These are phyloP conservation scores for Spheniscus mendiculus DNA, from an alignment of 2,113 vertebrate species.

Conservation along the genomic window DNA sequence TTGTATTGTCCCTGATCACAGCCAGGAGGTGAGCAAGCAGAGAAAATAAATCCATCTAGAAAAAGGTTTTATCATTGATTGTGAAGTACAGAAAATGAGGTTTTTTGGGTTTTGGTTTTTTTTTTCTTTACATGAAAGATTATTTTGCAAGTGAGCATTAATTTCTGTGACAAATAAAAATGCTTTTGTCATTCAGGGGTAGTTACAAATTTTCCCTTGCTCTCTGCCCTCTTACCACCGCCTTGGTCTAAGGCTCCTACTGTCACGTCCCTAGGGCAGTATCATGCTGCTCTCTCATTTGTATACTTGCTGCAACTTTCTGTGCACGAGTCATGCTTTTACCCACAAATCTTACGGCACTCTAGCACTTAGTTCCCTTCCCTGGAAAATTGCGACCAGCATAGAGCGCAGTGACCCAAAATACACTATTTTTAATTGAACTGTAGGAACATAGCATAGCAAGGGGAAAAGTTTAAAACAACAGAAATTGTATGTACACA, in stretches of 20 bases:
- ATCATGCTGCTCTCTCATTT: neutral
- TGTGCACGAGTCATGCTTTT: neutral
- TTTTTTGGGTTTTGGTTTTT: neutral
- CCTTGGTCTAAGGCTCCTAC: neutral
- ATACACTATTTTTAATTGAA: neutral
- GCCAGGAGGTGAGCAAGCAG: neutral
- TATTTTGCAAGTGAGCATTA: neutral
- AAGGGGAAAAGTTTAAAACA: slow-evolving; percentile 26
- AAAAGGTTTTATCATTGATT: neutral
- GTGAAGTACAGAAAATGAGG: neutral
- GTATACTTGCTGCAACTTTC: neutral
- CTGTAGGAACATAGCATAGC: neutral
- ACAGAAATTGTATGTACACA: neutral
- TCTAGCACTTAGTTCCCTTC: neutral
- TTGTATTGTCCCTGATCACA: neutral
- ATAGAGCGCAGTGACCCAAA: neutral
- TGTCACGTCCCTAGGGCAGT: neutral
- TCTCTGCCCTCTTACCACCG: neutral
- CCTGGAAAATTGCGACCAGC: neutral
- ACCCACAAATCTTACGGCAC: neutral
- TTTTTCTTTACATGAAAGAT: neutral
- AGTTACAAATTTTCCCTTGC: neutral
- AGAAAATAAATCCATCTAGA: neutral
- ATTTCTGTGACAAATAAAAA: neutral
- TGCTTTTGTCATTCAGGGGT: neutral